Evolutionary conservation across 64 coral and sea anemone species (phyloP).

Genomic region (Platygyra sinensis): DNA sequence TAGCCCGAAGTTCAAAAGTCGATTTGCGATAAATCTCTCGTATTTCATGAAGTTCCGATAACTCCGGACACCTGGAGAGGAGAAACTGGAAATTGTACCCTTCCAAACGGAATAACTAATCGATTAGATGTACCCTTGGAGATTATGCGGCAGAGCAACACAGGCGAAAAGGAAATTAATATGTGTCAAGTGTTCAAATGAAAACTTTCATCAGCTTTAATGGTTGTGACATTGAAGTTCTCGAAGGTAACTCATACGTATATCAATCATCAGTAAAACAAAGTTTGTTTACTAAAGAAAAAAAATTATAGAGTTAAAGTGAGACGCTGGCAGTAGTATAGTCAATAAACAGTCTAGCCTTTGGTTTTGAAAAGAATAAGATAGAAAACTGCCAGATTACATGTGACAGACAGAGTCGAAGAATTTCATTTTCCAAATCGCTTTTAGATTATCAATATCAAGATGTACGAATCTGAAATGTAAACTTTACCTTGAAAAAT

Average conservation of each 20-base stretch:
- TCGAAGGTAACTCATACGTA: no score
- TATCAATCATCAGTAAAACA: no score
- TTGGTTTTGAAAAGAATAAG: no score
- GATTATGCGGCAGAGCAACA: no score
- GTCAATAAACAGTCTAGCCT: no score
- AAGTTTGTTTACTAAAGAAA: no score
- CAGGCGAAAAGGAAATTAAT: no score
- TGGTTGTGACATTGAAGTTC: background rate
- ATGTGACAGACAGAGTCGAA: background rate
- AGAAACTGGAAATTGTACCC: background rate
- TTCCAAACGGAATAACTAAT: background rate
- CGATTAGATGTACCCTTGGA: background rate
- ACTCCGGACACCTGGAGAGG: background rate
- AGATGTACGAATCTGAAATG: background rate
- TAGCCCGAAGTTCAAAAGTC: background rate
- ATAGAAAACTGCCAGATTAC: background rate
- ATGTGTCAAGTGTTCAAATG: background rate
- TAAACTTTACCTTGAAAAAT: conserved; percentile 72
- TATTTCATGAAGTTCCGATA: background rate
- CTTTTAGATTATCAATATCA: background rate
- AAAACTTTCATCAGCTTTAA: background rate
- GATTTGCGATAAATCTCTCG: background rate
- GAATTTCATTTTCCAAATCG: background rate
- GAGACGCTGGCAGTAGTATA: no score
- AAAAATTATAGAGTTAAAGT: no score